Conservation (phyloP, 2,113 vertebrate genomes). For the Penelope pileata region DNA sequence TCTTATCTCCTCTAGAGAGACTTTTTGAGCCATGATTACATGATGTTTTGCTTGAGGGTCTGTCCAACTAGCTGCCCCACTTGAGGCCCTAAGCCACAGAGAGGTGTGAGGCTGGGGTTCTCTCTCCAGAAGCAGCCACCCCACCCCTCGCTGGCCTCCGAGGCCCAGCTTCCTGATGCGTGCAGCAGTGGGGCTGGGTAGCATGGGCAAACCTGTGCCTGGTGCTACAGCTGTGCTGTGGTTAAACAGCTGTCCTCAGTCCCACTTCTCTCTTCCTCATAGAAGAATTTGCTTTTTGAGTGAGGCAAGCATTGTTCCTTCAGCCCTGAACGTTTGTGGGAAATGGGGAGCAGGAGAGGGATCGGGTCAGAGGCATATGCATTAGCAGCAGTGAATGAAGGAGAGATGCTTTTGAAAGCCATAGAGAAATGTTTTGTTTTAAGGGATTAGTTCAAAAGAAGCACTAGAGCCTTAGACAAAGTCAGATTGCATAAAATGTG, state of each 20-base stretch:
- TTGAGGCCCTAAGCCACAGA: background rate
- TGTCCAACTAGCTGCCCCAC: background rate
- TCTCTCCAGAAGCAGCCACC: background rate
- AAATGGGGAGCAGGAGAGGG: background rate
- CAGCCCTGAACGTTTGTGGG: background rate
- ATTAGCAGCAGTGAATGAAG: accelerated
- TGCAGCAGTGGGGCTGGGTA: accelerated
- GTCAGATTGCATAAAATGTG: background rate
- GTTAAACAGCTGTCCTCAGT: background rate
- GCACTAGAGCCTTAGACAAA: background rate
- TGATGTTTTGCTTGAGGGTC: background rate
- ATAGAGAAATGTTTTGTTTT: background rate
- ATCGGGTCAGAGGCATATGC: background rate
- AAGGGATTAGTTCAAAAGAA: background rate
- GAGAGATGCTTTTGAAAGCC: background rate
- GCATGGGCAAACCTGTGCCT: background rate
- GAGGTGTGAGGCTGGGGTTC: background rate
- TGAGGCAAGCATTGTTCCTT: accelerated
- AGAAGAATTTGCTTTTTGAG: background rate
- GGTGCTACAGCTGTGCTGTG: accelerated
- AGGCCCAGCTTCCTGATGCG: accelerated
- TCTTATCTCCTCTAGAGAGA: background rate
- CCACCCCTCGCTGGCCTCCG: background rate
- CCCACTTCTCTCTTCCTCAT: accelerated
- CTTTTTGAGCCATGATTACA: no score